Conservation (phyloP, 2,888 invertebrate genomes). For the Drosophila anomalipes region DNA sequence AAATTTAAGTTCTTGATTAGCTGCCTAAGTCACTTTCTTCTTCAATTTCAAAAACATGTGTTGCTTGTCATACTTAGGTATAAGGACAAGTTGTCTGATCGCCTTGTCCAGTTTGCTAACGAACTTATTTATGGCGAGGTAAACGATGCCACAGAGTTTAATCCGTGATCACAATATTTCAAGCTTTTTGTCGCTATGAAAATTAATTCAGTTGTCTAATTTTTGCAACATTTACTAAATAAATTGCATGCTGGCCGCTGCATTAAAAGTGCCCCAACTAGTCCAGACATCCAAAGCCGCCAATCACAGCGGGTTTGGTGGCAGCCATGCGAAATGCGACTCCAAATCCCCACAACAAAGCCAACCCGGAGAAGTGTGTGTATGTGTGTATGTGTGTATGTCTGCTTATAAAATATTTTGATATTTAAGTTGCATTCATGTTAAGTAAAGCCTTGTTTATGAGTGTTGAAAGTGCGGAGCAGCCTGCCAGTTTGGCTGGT, state of each 20-base stretch:
- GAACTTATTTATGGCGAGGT: slow-evolving; percentile 54
- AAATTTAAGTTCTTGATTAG: not conserved
- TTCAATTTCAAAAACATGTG: not conserved
- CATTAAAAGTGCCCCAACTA: slow-evolving; percentile 42
- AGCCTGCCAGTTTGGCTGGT: slow-evolving; percentile 29
- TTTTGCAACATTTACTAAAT: slow-evolving; percentile 74
- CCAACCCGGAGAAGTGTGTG: slow-evolving; percentile 1
- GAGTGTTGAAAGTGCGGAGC: slow-evolving; percentile 82
- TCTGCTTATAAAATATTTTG: slow-evolving; percentile 81
- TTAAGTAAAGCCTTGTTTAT: slow-evolving; percentile 86
- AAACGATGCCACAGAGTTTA: slow-evolving; percentile 45
- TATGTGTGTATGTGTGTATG: not conserved
- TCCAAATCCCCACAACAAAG: slow-evolving; percentile 52
- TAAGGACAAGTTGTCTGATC: slow-evolving; percentile 24
- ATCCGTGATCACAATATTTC: slow-evolving; percentile 72
- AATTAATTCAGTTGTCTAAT: slow-evolving; percentile 81
- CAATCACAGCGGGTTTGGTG: slow-evolving; percentile 29
- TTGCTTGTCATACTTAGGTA: not conserved
- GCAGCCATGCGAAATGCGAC: slow-evolving; percentile 46
- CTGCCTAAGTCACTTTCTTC: not conserved
- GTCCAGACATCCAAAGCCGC: slow-evolving; percentile 26
- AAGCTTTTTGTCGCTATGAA: slow-evolving; percentile 78
- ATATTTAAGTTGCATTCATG: slow-evolving; percentile 85
- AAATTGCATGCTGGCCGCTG: slow-evolving; percentile 59
- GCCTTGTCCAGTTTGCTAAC: slow-evolving; percentile 56